Conservation (phyloP, 1,140 invertebrate species). For the Anthonomus grandis region DNA sequence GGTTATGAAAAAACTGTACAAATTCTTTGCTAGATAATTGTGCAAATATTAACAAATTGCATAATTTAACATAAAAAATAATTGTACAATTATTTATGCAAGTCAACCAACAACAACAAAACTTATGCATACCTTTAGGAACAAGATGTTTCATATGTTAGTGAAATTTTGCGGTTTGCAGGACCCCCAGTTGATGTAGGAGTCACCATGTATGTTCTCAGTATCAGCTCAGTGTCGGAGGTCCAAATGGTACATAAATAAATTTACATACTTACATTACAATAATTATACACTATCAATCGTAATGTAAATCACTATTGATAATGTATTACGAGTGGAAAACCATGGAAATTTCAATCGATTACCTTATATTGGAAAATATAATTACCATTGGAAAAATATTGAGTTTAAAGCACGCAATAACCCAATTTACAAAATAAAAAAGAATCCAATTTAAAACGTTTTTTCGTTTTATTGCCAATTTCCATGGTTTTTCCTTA, state of each 20-base stretch:
- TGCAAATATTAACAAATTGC: no score
- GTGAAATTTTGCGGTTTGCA: conserved; percentile 59
- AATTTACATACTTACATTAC: conserved; percentile 1
- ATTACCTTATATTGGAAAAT: no score
- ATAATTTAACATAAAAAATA: no score
- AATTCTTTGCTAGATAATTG: no score
- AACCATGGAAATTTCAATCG: no score
- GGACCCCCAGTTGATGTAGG: conserved; percentile 93
- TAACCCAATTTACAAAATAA: background rate
- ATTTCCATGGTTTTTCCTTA: background rate
- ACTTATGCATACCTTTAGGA: background rate
- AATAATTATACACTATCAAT: background rate
- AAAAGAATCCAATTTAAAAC: background rate
- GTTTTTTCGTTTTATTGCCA: background rate
- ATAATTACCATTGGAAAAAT: no score
- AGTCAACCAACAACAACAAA: background rate
- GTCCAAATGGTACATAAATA: conserved; percentile 88
- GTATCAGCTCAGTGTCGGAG: conserved; percentile 98
- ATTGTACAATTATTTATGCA: background rate
- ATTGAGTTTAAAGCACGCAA: no score
- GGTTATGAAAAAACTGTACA: no score
- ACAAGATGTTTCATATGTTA: background rate
- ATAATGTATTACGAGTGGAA: no score
- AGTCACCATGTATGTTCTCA: conserved; percentile 97
- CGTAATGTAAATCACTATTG: no score